Base-by-base conservation (phyloP, 1,140 invertebrate species). In the Chymomyza costata region DNA sequence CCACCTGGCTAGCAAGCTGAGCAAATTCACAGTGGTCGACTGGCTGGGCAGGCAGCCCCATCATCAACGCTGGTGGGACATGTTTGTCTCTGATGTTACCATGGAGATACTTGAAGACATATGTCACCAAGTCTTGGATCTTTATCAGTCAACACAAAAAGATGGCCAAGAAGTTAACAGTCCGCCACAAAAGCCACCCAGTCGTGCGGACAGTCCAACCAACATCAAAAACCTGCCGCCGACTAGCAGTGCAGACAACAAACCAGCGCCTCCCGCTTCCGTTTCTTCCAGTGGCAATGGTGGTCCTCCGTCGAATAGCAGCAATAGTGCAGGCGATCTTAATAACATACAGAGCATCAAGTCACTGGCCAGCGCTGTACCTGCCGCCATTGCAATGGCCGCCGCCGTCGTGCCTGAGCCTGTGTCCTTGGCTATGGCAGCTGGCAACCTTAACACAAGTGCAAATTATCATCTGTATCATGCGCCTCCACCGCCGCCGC, bases 21-120 rank as follows among this genome's bases (percentile, higher is more conserved):
- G 94, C 80, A 97, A 98, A 86, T 98, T 98, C 88, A 95, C 97
- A 83, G 93, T 98, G 0, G 89, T 91, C 7, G 97, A 99, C 86
- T 99, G 97, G 97, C 89, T 90, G 45, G 95, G 95, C 2, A 89
- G 95, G 25, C 89, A 88, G 15, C 86, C 91, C 0, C 93, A 93
- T 66, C 95, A 97, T 85, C 89, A 91, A 18, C 90, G 95, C 30
- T 99, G 97, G 97, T 99, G 97, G 97, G 97, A 99, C 73, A 96
- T 96, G 91, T 97, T 97, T 86, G 94, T 98, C 0, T 74, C 82
- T 1, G 96, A 97, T 83, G 92, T 99, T n/a, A 94, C 94, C 0
- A 94, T 96, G 90, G 96, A 98, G 82, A 88, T 98, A 15, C 88
- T 99, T 45, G 97, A 99, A 90, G 96, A 97, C 87, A 97, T 98